Evolutionary conservation across 2,113 vertebrate species (phyloP).

Genomic region (Misgurnus mizolepis): DNA sequence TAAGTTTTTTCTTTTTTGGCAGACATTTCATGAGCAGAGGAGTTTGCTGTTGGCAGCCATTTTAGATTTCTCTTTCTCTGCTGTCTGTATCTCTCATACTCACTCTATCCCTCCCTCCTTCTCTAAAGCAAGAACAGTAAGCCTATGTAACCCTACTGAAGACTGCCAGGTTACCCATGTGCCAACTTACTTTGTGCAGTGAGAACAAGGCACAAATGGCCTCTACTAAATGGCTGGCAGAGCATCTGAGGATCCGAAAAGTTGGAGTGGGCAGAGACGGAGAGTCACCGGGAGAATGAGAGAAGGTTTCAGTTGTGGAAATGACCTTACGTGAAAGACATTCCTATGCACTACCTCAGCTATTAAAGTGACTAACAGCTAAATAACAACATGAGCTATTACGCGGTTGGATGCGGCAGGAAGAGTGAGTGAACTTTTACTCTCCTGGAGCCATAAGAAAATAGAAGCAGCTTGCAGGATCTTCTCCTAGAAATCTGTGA

Average conservation of each 20-base stretch:
- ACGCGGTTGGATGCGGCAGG: slow-evolving; percentile 22
- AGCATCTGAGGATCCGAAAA: slow-evolving; percentile 41
- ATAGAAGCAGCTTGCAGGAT: slow-evolving; percentile 7
- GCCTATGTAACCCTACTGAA: slow-evolving; percentile 49
- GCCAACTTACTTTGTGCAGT: slow-evolving; percentile 54
- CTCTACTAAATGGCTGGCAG: slow-evolving; percentile 54
- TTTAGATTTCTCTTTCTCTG: slow-evolving; percentile 60
- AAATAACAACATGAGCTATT: slow-evolving; percentile 51
- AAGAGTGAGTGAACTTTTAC: slow-evolving; percentile 24
- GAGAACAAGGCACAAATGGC: slow-evolving; percentile 31
- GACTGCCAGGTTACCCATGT: slow-evolving; percentile 52
- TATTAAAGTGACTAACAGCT: slow-evolving; percentile 50
- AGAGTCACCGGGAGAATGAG: slow-evolving; percentile 34
- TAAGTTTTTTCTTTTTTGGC: slow-evolving; percentile 51
- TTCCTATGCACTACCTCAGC: slow-evolving; percentile 48
- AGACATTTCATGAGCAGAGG: slow-evolving; percentile 61
- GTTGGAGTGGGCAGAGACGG: slow-evolving; percentile 35
- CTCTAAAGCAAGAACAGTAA: slow-evolving; percentile 49
- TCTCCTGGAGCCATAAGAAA: slow-evolving; percentile 17
- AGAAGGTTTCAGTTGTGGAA: slow-evolving; percentile 52
- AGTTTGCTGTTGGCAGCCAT: slow-evolving; percentile 68
- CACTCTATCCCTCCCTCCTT: slow-evolving; percentile 37
- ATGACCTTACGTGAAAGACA: slow-evolving; percentile 60
- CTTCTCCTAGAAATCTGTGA: background rate
- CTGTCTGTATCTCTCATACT: slow-evolving; percentile 36